Evolutionary conservation across 2,797 vertebrate genomes (phyloP).

Genomic region (Pangasius sanitwongsei): DNA sequence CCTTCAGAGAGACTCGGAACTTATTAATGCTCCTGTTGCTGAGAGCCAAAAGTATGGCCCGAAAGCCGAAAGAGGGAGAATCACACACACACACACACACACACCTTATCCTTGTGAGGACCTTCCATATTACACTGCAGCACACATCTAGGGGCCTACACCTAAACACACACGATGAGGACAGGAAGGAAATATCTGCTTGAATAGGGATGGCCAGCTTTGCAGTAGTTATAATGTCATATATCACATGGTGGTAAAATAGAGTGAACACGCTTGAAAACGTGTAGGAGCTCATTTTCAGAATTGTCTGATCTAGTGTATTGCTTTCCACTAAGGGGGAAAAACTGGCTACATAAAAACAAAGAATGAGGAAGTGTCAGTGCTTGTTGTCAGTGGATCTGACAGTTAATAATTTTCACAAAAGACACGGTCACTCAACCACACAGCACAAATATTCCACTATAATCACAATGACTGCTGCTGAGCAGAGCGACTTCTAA

Average conservation of each 20-base stretch:
- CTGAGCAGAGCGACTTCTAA: background rate
- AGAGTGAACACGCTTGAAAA: background rate
- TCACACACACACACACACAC: no score
- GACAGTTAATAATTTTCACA: constrained; percentile 71
- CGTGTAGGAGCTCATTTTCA: background rate
- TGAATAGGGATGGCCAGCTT: constrained; percentile 54
- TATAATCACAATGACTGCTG: constrained; percentile 4
- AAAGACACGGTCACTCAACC: constrained; percentile 49
- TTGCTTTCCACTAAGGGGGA: background rate
- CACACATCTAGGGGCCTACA: background rate
- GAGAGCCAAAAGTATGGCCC: constrained; percentile 46
- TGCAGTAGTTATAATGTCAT: constrained; percentile 67
- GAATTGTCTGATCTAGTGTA: background rate
- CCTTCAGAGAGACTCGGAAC: constrained; percentile 62
- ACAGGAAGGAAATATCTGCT: constrained; percentile 58
- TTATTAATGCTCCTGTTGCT: constrained; percentile 64
- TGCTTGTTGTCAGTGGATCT: constrained; percentile 59
- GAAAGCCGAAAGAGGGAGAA: background rate
- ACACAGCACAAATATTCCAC: constrained; percentile 17
- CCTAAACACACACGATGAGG: background rate
- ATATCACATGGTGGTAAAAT: constrained; percentile 41
- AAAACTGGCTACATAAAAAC: constrained; percentile 32
- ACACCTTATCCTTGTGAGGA: background rate
- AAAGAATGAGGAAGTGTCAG: constrained; percentile 63
- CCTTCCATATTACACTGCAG: no score